Evolutionary conservation across 2,888 invertebrate genomes (phyloP), one percentile per base, ranked within the genome.

Genomic region (Drosophila anomelani): DNA sequence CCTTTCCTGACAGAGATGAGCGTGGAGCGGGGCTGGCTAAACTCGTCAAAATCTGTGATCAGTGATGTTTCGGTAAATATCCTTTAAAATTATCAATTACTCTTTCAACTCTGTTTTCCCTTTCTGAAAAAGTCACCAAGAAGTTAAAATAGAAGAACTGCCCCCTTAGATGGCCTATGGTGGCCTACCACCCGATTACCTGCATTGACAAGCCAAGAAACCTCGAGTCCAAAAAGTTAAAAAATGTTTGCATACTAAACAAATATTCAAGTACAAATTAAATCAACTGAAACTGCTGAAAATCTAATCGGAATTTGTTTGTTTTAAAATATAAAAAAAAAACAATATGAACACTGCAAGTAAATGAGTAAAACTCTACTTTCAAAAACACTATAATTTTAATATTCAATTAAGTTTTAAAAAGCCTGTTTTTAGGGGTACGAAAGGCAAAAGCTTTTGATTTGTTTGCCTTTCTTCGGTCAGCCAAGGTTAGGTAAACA

Each of bases 61-160:
- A 3, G 17, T 29, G 2, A 13, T n/a, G 2, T n/a, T n/a, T 13
- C n/a, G 23, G 1, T 10, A 29, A 47, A 29, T n/a, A 29, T 47
- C n/a, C n/a, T 10, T 12, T n/a, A n/a, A 29, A 47, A 47, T n/a
- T 10, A 23, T 23, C 6, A 29, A n/a, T 26, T n/a, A 12, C 10
- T 29, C 10, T 47, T 29, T 9, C 15, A 74, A 75, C 69, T 36
- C 47, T 74, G 5, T 57, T 75, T 26, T 53, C 53, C 4, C 53
- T 74, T 6, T 9, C 47, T 2, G 34, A 69, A 39, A 1, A 39
- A 3, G 10, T 69, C 1, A 69, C 74, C 36, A 60, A 44, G 29
- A 15, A 26, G 15, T 74, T 74, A 12, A 54, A 57, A 8, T 12
- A 34, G 0, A 34, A 17, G 4, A 64, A 39, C 8, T 73, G 75